Conservation (phyloP, 2,113 vertebrate species). For the Kryptolebias marmoratus region DNA sequence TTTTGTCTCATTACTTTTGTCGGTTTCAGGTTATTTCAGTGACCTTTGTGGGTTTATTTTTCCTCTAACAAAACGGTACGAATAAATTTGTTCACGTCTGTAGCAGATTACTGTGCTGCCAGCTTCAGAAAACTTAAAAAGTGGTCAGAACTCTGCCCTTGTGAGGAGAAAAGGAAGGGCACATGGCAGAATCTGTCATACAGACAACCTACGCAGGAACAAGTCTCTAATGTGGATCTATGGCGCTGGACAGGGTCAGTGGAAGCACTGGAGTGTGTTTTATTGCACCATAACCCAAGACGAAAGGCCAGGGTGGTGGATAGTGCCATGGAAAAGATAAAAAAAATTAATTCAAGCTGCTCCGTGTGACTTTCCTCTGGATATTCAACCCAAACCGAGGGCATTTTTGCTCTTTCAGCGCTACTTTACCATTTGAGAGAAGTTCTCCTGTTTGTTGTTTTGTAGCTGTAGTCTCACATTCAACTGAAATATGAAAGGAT, state of each 20-base stretch:
- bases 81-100: conserved; percentile 21
- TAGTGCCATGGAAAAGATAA: neutral
- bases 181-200: conserved; percentile 55
- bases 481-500: neutral
- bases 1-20: too few relatives aligned
- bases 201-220: conserved; percentile 53
- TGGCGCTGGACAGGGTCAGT: conserved; percentile 66
- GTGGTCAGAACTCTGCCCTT: conserved; percentile 57
- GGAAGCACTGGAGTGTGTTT: conserved; percentile 66
- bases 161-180: conserved; percentile 25
- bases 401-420: neutral
- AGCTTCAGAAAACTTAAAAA: conserved; percentile 31
- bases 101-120: conserved; percentile 1
- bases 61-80: neutral
- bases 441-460: neutral
- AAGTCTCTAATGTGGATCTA: conserved; percentile 68
- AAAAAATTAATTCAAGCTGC: neutral
- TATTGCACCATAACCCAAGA: conserved; percentile 66
- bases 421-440: conserved; percentile 2
- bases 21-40: too few relatives aligned
- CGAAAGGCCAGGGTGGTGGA: conserved; percentile 44
- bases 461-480: neutral
- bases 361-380: conserved; percentile 1
- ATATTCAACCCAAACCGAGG: conserved; percentile 7
- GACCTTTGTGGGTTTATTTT: too few relatives aligned